Base-by-base conservation (phyloP, 1,140 invertebrate genomes). In the Apis dorsata region DNA sequence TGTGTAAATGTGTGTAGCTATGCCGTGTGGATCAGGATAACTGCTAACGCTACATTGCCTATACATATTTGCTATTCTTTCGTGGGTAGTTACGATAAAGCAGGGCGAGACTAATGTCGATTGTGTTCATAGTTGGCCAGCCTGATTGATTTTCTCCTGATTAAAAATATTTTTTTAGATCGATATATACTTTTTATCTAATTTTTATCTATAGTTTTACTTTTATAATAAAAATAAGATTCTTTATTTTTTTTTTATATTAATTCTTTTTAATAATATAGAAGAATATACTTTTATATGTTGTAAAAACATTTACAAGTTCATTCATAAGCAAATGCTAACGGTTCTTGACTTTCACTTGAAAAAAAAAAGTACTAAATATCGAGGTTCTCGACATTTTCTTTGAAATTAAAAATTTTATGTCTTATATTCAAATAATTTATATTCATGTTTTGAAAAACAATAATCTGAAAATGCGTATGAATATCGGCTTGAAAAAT, bases 1-100 rank as follows among this genome's bases (percentile, higher is more conserved):
- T 73, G 24, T 51, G 11, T 68, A 28, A 8, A 11, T 24, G 13
- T 71, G 49, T 49, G 24, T 55, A 51, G 51, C 10, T n/a, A 55
- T 55, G 66, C 55, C 71, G 57, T 62, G 53, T 7, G 44, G 34
- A 15, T 62, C 21, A 62, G n/a, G 24, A 72, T 75, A 21, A 55
- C n/a, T 24, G 51, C 57, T 69, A 34, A n/a, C 44, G 34, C 34
- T 34, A 34, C 17, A 44, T 19, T 28, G 44, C 69, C 9, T 72
- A 79, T 77, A 72, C 70, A 75, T 82, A 60, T 55, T 57, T 82
- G 69, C 78, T 55, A 66, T 72, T 85, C 81, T 68, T 75, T 83
- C 79, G 81, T 87, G 86, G 86, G 71, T 86, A 84, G 85, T 76
- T 85, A 76, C 66, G 66, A 71, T 60, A 84, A 76, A 70, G 83